Conservation (phyloP, 2,113 vertebrate genomes). For the Charina bottae region DNA sequence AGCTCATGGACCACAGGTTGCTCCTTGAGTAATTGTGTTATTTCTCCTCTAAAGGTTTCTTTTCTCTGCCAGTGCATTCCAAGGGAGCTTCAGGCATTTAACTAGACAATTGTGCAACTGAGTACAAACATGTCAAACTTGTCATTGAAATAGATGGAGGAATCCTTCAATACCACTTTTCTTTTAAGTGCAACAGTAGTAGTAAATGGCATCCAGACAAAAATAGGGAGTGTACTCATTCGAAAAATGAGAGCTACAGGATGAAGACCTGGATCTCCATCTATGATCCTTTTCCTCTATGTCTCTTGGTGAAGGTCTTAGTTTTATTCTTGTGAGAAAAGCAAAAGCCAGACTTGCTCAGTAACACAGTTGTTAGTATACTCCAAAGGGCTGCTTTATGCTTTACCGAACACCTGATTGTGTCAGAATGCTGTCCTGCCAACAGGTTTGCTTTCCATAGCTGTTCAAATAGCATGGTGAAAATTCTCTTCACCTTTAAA, state of each 20-base stretch:
- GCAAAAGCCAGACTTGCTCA: not conserved
- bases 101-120: not conserved
- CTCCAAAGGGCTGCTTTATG: not conserved
- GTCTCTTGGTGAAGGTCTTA: not conserved
- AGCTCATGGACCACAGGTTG: too few relatives aligned
- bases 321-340: not conserved
- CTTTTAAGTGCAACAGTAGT: not conserved
- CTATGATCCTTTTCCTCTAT: not conserved
- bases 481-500: not conserved
- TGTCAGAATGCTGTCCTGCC: not conserved
- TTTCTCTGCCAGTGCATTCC: too few relatives aligned
- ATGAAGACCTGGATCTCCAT: not conserved
- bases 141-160: not conserved
- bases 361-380: not conserved
- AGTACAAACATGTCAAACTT: not conserved
- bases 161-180: not conserved
- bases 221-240: not conserved
- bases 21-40: too few relatives aligned
- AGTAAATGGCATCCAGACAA: not conserved
- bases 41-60: too few relatives aligned
- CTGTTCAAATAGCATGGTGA: not conserved
- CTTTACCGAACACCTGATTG: not conserved
- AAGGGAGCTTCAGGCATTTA: too few relatives aligned
- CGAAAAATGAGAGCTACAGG: not conserved
- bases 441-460: not conserved